These are phyloP conservation scores for Nymphicus hollandicus DNA, from an alignment of 2,113 vertebrate species.

Conservation along the genomic window DNA sequence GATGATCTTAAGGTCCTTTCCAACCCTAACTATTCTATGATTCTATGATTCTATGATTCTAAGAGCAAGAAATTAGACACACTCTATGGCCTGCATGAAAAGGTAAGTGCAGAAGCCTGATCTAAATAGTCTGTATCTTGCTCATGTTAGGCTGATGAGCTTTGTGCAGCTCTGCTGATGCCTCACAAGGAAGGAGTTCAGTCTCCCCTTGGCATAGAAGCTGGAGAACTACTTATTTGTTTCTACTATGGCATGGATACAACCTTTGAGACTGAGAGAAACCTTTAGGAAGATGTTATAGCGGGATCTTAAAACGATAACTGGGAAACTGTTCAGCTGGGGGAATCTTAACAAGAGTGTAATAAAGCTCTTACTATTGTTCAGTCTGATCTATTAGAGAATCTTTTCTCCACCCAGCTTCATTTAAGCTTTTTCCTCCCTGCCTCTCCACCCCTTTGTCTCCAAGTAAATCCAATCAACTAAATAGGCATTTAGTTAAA, in stretches of 20 bases:
- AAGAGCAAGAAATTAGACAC: not conserved
- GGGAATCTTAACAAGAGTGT: conserved; percentile 55
- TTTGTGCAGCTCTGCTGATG: not conserved
- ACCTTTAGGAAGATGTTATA: not conserved
- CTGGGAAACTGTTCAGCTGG: conserved; percentile 24
- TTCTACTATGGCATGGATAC: not conserved
- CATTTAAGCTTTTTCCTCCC: conserved; percentile 60
- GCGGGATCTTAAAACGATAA: conserved; percentile 26
- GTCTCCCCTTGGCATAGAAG: not conserved
- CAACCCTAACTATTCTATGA: no score
- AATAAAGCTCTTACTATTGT: conserved; percentile 53
- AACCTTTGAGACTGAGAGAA: not conserved
- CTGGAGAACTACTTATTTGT: not conserved
- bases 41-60: no score
- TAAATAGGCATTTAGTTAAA: conserved; percentile 76
- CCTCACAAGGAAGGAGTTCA: not conserved
- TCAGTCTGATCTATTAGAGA: conserved; percentile 28
- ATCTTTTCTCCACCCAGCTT: conserved; percentile 57
- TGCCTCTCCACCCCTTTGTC: not conserved
- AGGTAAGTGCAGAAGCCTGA: not conserved
- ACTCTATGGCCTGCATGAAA: not conserved
- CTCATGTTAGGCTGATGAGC: not conserved
- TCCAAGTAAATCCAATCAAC: conserved; percentile 73
- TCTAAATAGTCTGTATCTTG: not conserved
- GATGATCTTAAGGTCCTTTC: no score